Evolutionary conservation across 2,888 invertebrate species (phyloP).

Genomic region (Autographa pulchrina): DNA sequence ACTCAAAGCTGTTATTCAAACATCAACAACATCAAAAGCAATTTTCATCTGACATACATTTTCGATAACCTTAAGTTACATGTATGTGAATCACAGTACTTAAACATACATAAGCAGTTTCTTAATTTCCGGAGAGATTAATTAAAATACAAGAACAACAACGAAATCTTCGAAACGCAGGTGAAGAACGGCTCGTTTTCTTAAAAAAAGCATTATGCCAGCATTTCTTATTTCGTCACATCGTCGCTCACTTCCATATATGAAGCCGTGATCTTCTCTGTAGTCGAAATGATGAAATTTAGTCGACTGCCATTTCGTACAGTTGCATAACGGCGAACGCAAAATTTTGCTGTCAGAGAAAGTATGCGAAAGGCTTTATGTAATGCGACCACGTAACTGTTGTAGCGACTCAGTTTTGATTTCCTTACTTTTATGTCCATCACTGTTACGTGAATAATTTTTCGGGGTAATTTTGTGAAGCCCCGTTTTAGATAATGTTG

Average conservation of each 20-base stretch:
- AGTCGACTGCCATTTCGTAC: slow-evolving; percentile 86
- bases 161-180: slow-evolving; percentile 27
- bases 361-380: slow-evolving; percentile 89
- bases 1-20: slow-evolving; percentile 58
- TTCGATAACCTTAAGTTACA: background rate
- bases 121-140: slow-evolving; percentile 38
- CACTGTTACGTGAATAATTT: slow-evolving; percentile 81
- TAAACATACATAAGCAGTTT: slow-evolving; percentile 16
- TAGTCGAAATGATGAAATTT: slow-evolving; percentile 87
- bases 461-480: slow-evolving; percentile 76
- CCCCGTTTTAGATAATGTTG: slow-evolving; percentile 62
- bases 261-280: slow-evolving; percentile 82
- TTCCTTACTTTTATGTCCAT: slow-evolving; percentile 87
- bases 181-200: slow-evolving; percentile 43
- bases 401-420: slow-evolving; percentile 86
- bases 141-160: slow-evolving; percentile 33
- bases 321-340: slow-evolving; percentile 84
- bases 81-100: background rate
- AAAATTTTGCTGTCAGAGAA: slow-evolving; percentile 89
- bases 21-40: slow-evolving; percentile 25
- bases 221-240: slow-evolving; percentile 82
- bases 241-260: slow-evolving; percentile 74
- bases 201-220: slow-evolving; percentile 58
- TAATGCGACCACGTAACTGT: slow-evolving; percentile 83
- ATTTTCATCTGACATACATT: slow-evolving; percentile 16